Evolutionary conservation across 2,113 vertebrate species (phyloP), one percentile per base, ranked within the genome.

Genomic region (Mobula birostris): DNA sequence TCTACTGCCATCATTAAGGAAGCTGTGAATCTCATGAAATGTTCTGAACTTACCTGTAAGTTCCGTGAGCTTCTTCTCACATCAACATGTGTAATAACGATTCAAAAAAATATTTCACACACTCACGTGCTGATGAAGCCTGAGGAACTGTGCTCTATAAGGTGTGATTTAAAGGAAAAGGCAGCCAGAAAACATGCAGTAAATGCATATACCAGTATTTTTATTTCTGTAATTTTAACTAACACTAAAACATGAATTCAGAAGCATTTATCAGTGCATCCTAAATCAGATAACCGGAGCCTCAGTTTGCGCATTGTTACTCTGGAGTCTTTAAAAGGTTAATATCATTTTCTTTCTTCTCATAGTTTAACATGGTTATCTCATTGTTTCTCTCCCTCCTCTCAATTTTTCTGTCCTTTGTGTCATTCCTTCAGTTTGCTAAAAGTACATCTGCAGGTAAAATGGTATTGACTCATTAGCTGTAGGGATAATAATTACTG

Each of bases 401-500:
- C 48, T 21, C 70, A 74, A 93, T 74, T 72, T 56, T 76, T 9
- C 36, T 72, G 36, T 14, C 91, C 74, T 93, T 74, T 74, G 40
- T 74, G 24, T 36, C 24, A n/a, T 72, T 92, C 19, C 90, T 9
- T 72, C 70, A 70, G 66, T 93, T 15, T 93, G 70, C 91, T 40
- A 70, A 93, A 93, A 29, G 70, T 74, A 93, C 19, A n/a, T 74
- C 91, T 93, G 36, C 91, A 93, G 68, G 91, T 93, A 72, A 72
- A 70, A 93, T 36, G n/a, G 36, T 93, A 93, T 74, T 66, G 70
- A 93, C 91, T 93, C 91, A 74, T 93, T 93, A 74, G 70, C 72
- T 27, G 68, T 93, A 74, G 72, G 91, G 91, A 95, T 96, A 95
- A 95, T 96, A 96, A 96, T 96, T 95, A 95, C 94, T 11, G 58